Evolutionary conservation across 2,888 invertebrate species (phyloP), one percentile per base, ranked within the genome.

Genomic region (Anthrax anthrax): DNA sequence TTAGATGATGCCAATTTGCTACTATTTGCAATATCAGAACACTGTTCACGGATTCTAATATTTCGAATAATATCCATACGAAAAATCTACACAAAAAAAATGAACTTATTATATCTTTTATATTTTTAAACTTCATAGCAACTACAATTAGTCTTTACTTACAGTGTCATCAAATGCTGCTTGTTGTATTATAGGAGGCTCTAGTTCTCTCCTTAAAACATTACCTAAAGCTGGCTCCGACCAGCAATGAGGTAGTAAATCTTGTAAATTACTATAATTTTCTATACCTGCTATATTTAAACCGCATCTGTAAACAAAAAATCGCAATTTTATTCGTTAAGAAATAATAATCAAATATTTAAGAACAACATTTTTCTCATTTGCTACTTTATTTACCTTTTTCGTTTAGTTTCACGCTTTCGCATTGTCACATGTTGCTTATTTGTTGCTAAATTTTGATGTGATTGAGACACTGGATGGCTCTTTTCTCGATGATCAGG

Each of bases 1-100:
- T 58, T 60, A 27, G 47, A 44, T 54, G 42, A 58, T 54, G 53
- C 60, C 51, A 32, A 32, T 57, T 62, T 38, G 14, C 13, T 10
- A 34, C 17, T 42, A 18, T 19, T 32, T 9, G 55, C 50, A 4
- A 54, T 52, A 43, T 62, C 62, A 1, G 59, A 58, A 44, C 52
- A 58, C 3, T 57, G 56, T 56, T 72, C 72, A 37, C 80, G 73
- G 17, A 79, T 74, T 37, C 80, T 79, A 52, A 87, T 78, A 62
- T 87, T 86, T 43, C 88, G 70, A 74, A 84, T 83, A 40, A 88
- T 81, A 67, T 91, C 90, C 53, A 90, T 80, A 47, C 81, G 76
- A 70, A 86, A 90, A 8, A 67, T 56, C 67, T 64, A 43, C 10
- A 44, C 14, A 47, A 32, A 47, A 23, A 32, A 43, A 37, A 41